phyloP scores from a whole-genome alignment of 2,113 vertebrate genomes.

The Morphnarchus princeps region DNA sequence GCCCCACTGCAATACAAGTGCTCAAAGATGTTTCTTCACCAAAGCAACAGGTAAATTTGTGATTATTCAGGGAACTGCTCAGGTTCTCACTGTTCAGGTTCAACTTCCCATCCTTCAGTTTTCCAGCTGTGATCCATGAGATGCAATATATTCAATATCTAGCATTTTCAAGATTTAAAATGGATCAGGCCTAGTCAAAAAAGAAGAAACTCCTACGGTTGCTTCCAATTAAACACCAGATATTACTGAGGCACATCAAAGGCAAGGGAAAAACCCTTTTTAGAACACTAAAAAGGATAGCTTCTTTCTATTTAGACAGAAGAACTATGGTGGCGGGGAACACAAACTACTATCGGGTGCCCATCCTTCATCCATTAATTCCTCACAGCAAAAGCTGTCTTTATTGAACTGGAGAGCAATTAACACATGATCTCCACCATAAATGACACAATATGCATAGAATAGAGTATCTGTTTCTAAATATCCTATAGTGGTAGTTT shows the following conservation, averaged over 20 bases:
- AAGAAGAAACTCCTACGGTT: neutral
- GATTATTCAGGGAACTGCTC: neutral
- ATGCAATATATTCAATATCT: accelerated
- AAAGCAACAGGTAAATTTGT: neutral
- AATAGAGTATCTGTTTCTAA: neutral
- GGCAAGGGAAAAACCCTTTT: neutral
- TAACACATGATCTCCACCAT: neutral
- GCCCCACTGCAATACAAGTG: neutral
- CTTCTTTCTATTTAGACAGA: neutral
- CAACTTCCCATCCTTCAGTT: neutral
- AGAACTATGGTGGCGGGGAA: neutral
- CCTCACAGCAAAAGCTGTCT: neutral
- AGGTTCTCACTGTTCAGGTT: neutral
- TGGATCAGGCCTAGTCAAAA: neutral
- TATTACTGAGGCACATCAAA: neutral
- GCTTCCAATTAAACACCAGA: neutral
- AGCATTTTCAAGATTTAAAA: neutral
- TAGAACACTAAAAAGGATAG: neutral
- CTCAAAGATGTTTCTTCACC: neutral
- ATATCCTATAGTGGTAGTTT: neutral
- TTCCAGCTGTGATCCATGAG: neutral
- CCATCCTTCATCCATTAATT: neutral
- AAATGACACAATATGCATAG: neutral
- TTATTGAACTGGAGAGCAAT: neutral
- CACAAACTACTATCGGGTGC: neutral